Percentiles rank a stretch among this genome's conserved stretches.
Evolutionary conservation across 2,888 invertebrate genomes (phyloP).

Genomic region (Apotomis betuletana): DNA sequence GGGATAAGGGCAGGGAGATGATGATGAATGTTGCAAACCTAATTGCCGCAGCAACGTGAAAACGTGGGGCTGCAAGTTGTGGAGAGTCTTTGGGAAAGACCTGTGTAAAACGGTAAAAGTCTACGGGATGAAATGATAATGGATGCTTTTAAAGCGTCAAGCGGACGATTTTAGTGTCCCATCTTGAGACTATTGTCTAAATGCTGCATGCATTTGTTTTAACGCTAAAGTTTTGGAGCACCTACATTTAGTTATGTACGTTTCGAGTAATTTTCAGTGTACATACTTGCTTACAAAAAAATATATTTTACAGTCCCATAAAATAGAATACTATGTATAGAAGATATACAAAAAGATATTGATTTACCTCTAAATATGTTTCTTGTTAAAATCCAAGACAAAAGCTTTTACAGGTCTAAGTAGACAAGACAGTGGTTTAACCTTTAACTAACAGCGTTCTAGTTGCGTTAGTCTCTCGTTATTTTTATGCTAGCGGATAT

Average conservation of each 20-base stretch:
- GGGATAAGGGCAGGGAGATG: too few relatives aligned
- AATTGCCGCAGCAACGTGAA: too few relatives aligned
- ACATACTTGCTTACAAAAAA: too few relatives aligned
- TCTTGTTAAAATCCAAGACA: background rate
- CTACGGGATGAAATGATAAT: background rate
- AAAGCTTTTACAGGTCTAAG: background rate
- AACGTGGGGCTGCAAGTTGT: too few relatives aligned
- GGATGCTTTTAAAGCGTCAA: slow-evolving; percentile 2
- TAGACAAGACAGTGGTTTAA: slow-evolving; percentile 9
- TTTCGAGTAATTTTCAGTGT: background rate
- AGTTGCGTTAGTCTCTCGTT: slow-evolving; percentile 15
- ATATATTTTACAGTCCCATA: too few relatives aligned
- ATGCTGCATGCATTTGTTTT: slow-evolving; percentile 1
- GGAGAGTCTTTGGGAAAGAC: too few relatives aligned
- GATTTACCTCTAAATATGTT: background rate
- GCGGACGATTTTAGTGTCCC: background rate
- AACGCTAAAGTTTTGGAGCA: background rate
- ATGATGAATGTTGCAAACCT: too few relatives aligned
- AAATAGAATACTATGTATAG: too few relatives aligned
- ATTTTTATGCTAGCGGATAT: slow-evolving; percentile 4
- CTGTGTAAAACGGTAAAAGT: too few relatives aligned
- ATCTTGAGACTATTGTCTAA: slow-evolving; percentile 3
- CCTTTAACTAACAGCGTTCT: slow-evolving; percentile 5
- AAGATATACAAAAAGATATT: too few relatives aligned
- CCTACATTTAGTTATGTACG: background rate